These are phyloP conservation scores for Megaceryle alcyon DNA, from an alignment of 2,797 vertebrate genomes.

Conservation along the genomic window DNA sequence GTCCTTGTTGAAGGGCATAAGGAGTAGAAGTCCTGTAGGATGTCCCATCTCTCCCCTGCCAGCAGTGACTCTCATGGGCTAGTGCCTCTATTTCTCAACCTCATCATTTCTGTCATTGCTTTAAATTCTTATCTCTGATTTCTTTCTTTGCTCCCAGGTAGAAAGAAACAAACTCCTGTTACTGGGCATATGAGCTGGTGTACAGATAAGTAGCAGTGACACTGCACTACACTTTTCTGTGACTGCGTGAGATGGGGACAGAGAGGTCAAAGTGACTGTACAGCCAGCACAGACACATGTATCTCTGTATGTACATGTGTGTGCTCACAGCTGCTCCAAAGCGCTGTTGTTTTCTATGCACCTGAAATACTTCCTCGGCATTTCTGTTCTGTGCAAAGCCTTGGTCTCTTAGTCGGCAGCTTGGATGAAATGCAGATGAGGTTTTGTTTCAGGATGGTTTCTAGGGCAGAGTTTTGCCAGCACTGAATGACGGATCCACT, in stretches of 20 bases:
- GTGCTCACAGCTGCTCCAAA: fast-evolving
- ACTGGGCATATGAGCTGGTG: fast-evolving
- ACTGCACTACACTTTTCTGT: background rate
- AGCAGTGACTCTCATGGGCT: fast-evolving
- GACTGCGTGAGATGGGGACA: fast-evolving
- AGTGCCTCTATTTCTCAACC: fast-evolving
- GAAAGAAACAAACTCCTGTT: too few species aligned
- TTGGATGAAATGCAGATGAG: fast-evolving
- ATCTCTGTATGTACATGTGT: fast-evolving
- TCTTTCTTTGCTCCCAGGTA: background rate
- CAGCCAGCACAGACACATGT: fast-evolving
- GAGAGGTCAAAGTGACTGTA: background rate
- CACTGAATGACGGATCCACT: background rate
- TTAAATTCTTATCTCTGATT: fast-evolving
- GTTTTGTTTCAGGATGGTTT: background rate
- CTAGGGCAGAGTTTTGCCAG: background rate
- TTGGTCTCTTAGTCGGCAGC: background rate
- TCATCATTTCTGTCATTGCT: fast-evolving
- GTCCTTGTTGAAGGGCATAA: background rate
- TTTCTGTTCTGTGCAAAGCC: background rate
- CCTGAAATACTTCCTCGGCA: background rate
- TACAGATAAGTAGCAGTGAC: background rate
- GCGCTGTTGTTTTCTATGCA: fast-evolving
- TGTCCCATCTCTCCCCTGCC: background rate
- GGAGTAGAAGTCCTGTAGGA: fast-evolving